A percentile compares a stretch with the other conserved stretches of the same genome.
These are phyloP conservation scores for Rhabdomys pumilio DNA, from an alignment of 2,797 vertebrate species.

Conservation along the genomic window DNA sequence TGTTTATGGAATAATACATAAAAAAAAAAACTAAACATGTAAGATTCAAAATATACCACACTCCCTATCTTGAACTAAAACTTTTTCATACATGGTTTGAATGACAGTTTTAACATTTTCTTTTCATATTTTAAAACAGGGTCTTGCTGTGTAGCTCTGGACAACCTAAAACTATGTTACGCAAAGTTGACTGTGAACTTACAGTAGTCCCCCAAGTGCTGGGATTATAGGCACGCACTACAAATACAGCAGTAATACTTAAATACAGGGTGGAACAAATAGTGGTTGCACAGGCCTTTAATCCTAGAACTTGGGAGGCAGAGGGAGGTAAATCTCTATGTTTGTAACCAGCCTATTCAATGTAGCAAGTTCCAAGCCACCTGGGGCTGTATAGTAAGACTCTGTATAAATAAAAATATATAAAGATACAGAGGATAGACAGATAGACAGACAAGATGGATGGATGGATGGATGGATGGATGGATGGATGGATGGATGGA, in stretches of 20 bases:
- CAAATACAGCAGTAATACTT: no score
- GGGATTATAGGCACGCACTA: background rate
- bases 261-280: background rate
- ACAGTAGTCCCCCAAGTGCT: background rate
- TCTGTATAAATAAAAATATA: background rate
- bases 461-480: no score
- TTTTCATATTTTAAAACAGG: background rate
- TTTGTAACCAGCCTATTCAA: background rate
- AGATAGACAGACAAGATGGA: background rate
- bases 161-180: background rate
- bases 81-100: background rate
- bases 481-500: no score
- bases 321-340: background rate
- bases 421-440: background rate
- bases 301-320: background rate
- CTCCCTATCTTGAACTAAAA: background rate
- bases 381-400: background rate
- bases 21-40: constrained; percentile 15
- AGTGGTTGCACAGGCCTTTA: background rate
- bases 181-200: background rate
- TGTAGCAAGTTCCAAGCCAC: background rate
- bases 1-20: background rate
- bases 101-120: constrained; percentile 32
- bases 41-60: background rate
- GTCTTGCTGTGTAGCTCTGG: background rate